Conservation (phyloP, 2,888 invertebrate genomes). For the Eulithis prunata region DNA sequence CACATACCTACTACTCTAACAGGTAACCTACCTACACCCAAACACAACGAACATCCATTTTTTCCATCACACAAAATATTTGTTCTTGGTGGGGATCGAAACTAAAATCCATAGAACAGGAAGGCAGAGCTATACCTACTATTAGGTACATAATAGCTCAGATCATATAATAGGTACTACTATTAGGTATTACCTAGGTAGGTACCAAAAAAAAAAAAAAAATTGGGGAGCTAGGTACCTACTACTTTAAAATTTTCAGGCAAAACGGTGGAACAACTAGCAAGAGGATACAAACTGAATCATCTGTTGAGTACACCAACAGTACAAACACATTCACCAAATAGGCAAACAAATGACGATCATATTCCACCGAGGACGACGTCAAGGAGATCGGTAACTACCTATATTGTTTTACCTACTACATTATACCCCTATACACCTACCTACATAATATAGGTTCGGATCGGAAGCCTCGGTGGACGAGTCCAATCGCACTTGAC, state of each 20-base stretch:
- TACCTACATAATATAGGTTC: no score
- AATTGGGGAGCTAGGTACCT: no score
- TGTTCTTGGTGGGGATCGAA: no score
- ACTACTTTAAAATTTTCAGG: slow-evolving; percentile 48
- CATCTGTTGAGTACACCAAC: slow-evolving; percentile 53
- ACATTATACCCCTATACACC: neutral
- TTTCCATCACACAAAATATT: no score
- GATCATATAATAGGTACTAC: no score
- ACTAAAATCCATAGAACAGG: no score
- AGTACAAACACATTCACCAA: slow-evolving; percentile 28
- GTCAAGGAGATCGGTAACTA: slow-evolving; percentile 53
- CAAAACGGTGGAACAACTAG: slow-evolving; percentile 73
- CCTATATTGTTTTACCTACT: neutral
- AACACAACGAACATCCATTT: neutral
- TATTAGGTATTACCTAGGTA: no score
- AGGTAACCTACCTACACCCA: slow-evolving; percentile 50
- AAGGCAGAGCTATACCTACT: no score
- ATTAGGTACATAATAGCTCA: no score
- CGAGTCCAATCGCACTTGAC: no score
- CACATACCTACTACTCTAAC: slow-evolving; percentile 75
- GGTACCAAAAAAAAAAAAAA: no score
- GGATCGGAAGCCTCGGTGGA: no score
- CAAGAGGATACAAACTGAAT: slow-evolving; percentile 71
- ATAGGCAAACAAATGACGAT: slow-evolving; percentile 31
- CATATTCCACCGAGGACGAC: slow-evolving; percentile 48